Percentiles rank a stretch among this genome's conserved stretches.
phyloP scores from a whole-genome alignment of 2,888 invertebrate genomes.

The Athetis lepigone region DNA sequence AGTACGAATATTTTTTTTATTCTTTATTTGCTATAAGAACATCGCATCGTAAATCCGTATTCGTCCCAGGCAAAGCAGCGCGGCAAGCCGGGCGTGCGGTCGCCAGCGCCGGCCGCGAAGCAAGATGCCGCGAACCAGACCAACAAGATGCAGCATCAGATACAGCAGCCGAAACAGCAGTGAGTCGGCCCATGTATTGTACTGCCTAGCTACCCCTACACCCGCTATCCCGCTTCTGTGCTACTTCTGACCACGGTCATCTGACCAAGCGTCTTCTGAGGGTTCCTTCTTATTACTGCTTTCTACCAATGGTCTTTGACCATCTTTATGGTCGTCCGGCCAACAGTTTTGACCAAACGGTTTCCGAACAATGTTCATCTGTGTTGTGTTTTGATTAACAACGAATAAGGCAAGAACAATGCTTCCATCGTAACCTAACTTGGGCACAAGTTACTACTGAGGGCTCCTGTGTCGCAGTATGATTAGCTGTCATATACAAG shows the following conservation, averaged over 20 bases:
- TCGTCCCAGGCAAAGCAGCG: conserved; percentile 91
- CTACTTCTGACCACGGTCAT: too few species aligned
- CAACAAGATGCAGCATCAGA: conserved; percentile 89
- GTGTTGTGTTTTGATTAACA: background rate
- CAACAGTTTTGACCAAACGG: too few species aligned
- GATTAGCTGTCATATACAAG: background rate
- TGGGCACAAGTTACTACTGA: background rate
- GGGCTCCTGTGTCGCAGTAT: background rate
- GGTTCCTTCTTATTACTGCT: too few species aligned
- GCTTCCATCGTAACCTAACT: background rate
- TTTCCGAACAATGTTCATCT: background rate
- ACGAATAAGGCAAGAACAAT: background rate
- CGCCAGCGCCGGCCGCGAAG: conserved; percentile 93
- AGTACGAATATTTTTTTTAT: background rate
- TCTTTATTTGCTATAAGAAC: background rate
- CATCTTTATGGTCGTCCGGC: too few species aligned
- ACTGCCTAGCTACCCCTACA: background rate
- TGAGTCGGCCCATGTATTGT: conserved; percentile 66
- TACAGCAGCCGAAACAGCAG: conserved; percentile 85
- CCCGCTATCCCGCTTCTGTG: conserved; percentile 28
- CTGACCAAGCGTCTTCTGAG: background rate
- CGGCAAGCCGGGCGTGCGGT: conserved; percentile 91
- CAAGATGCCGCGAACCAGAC: conserved; percentile 94
- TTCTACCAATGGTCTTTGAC: conserved; percentile 17
- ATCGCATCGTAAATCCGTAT: conserved; percentile 2